Conservation (phyloP, 2,888 invertebrate genomes). For the Brachyptera putata region DNA sequence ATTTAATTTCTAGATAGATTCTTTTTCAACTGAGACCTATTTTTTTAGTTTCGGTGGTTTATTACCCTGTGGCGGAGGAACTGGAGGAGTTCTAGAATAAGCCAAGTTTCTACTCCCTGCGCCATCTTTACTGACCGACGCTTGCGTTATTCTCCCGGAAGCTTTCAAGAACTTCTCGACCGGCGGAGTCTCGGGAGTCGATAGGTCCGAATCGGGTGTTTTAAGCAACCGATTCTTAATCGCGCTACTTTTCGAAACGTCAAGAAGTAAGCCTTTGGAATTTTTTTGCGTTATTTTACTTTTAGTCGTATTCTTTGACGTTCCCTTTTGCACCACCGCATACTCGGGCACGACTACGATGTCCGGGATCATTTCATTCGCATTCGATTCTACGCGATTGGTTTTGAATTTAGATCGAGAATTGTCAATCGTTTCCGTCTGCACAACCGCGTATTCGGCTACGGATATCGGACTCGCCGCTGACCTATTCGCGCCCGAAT, state of each 20-base stretch:
- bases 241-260: neutral
- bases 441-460: neutral
- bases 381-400: neutral
- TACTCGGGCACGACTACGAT: neutral
- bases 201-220: neutral
- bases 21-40: too few relatives aligned
- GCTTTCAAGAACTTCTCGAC: constrained; percentile 6
- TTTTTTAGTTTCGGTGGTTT: too few relatives aligned
- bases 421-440: too few relatives aligned
- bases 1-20: too few relatives aligned
- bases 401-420: too few relatives aligned
- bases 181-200: constrained; percentile 4
- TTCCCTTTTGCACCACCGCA: neutral
- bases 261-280: neutral
- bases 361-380: too few relatives aligned
- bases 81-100: too few relatives aligned
- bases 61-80: too few relatives aligned
- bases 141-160: too few relatives aligned
- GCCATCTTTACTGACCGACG: too few relatives aligned
- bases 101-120: too few relatives aligned
- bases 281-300: neutral
- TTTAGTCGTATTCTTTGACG: too few relatives aligned
- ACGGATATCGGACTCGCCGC: neutral
- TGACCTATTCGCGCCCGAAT: neutral
- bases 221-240: neutral